A percentile compares a stretch with the other conserved stretches of the same genome.
phyloP scores from a whole-genome alignment of 2,888 invertebrate genomes.

The Eretmocerus hayati region DNA sequence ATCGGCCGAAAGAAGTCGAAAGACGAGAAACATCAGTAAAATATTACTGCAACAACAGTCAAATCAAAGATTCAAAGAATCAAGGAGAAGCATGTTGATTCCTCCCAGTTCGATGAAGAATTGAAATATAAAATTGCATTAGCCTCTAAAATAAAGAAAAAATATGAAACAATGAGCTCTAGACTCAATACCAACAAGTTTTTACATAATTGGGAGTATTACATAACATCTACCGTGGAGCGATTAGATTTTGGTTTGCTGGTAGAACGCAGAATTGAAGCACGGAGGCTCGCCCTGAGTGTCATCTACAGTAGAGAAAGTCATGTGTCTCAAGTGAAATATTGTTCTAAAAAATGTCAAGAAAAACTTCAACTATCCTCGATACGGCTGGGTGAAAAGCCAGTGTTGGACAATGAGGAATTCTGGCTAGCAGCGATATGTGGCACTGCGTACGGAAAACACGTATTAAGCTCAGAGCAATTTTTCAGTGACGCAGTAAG shows the following conservation, averaged over 20 bases:
- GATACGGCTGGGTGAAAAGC: not conserved
- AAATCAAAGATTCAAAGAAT: too few relatives aligned
- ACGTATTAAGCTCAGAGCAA: constrained; percentile 1
- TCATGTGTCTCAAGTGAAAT: not conserved
- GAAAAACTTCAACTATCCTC: not conserved
- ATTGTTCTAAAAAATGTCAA: not conserved
- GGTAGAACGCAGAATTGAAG: not conserved
- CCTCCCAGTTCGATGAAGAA: too few relatives aligned
- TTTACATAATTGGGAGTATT: too few relatives aligned
- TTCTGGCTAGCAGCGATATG: constrained; percentile 3
- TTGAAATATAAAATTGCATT: too few relatives aligned
- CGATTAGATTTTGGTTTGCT: not conserved
- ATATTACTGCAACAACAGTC: too few relatives aligned
- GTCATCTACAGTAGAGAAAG: constrained; percentile 2
- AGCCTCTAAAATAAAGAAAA: too few relatives aligned
- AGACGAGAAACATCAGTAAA: too few relatives aligned
- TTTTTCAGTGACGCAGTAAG: constrained; percentile 1
- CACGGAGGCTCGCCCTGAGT: not conserved
- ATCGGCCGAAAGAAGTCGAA: too few relatives aligned
- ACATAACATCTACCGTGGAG: too few relatives aligned
- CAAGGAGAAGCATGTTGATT: too few relatives aligned
- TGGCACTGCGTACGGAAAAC: not conserved
- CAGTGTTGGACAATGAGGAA: not conserved
- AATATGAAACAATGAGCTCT: too few relatives aligned
- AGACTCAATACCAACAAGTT: too few relatives aligned